A percentile compares a stretch with the other conserved stretches of the same genome.
phyloP scores from a whole-genome alignment of 2,888 invertebrate genomes.

The Ochropacha duplaris region DNA sequence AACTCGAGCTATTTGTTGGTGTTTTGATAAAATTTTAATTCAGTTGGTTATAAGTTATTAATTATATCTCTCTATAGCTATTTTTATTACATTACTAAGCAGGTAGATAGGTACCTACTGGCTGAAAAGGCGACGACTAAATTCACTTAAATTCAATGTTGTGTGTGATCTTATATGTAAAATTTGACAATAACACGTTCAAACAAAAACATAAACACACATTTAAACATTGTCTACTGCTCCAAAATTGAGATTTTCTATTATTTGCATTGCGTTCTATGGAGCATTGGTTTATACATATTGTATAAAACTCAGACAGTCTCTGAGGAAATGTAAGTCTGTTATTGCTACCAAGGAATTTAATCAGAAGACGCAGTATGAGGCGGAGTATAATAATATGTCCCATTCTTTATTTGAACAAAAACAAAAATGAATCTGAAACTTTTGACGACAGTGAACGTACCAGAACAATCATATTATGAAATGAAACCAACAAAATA shows the following conservation, averaged over 20 bases:
- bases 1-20: slow-evolving; percentile 17
- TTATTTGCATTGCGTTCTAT: background rate
- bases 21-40: slow-evolving; percentile 13
- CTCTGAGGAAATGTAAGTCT: slow-evolving; percentile 2
- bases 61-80: too few relatives aligned
- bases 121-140: too few relatives aligned
- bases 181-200: too few relatives aligned
- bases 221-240: background rate
- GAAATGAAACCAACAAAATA: background rate
- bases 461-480: background rate
- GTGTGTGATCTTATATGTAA: too few relatives aligned
- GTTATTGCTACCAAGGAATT: slow-evolving; percentile 5
- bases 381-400: background rate
- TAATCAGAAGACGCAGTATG: slow-evolving; percentile 3
- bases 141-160: too few relatives aligned
- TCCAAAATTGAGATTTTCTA: background rate
- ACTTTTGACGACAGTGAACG: background rate
- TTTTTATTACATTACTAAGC: too few relatives aligned
- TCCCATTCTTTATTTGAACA: slow-evolving; percentile 1
- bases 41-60: background rate
- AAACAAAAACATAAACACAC: background rate
- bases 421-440: slow-evolving; percentile 4
- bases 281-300: background rate
- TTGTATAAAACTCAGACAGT: background rate
- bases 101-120: too few relatives aligned